phyloP scores from a whole-genome alignment of 2,797 vertebrate genomes.

The Heterohyrax brucei region DNA sequence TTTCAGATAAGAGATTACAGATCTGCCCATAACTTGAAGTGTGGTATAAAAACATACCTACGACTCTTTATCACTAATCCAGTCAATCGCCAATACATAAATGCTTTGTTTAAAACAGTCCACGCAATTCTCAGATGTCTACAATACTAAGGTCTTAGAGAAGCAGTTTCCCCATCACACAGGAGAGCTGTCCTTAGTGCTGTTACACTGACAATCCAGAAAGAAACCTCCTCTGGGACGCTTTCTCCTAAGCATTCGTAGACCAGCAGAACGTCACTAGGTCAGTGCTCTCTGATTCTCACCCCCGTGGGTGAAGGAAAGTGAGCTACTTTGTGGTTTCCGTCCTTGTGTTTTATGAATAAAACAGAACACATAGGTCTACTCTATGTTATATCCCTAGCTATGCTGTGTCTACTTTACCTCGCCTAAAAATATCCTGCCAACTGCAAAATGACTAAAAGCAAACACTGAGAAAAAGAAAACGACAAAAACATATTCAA shows the following conservation, averaged over 20 bases:
- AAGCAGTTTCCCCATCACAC: background rate
- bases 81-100: background rate
- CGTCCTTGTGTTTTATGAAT: background rate
- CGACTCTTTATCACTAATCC: background rate
- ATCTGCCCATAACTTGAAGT: background rate
- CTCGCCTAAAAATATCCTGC: background rate
- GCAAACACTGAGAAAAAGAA: background rate
- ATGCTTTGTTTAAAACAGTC: background rate
- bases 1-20: conserved; percentile 20
- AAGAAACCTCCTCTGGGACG: background rate
- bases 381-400: background rate
- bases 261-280: background rate
- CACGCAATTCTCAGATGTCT: background rate
- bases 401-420: background rate
- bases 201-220: background rate
- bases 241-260: background rate
- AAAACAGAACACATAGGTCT: background rate
- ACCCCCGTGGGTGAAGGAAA: background rate
- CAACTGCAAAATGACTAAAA: background rate
- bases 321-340: background rate
- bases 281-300: background rate
- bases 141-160: background rate
- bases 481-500: conserved; percentile 17
- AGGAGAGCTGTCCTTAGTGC: background rate
- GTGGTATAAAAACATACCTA: background rate